Percentiles rank a stretch among this genome's conserved stretches.
phyloP scores from a whole-genome alignment of 2,888 invertebrate species.

The Chrysina gloriosa region DNA sequence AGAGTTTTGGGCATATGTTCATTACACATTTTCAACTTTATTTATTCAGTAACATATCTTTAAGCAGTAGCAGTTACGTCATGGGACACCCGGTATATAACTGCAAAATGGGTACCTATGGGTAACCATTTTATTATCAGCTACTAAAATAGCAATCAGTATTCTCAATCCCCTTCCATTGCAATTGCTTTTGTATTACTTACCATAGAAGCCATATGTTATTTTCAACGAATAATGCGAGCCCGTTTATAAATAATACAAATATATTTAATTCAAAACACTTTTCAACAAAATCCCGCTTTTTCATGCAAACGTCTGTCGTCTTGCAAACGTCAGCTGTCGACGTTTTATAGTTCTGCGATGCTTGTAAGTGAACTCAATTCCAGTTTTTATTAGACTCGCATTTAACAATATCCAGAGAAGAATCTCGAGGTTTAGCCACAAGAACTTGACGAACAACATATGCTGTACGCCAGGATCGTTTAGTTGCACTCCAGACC shows the following conservation, averaged over 20 bases:
- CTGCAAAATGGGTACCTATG: no score
- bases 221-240: background rate
- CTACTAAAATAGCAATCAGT: no score
- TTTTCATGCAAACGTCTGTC: constrained; percentile 9
- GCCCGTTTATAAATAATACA: constrained; percentile 27
- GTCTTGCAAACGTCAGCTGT: constrained; percentile 34
- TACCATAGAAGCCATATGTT: no score
- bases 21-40: no score
- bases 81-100: no score
- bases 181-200: no score
- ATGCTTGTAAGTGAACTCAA: constrained; percentile 47
- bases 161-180: no score
- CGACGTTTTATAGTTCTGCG: constrained; percentile 45
- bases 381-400: constrained; percentile 48
- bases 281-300: constrained; percentile 7
- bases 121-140: no score
- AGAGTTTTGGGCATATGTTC: no score
- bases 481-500: constrained; percentile 36
- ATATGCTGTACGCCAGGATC: constrained; percentile 48
- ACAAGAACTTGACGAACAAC: constrained; percentile 51
- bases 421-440: constrained; percentile 44
- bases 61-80: no score
- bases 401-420: constrained; percentile 43
- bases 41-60: no score
- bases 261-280: constrained; percentile 24